phyloP scores from a whole-genome alignment of 2,888 invertebrate genomes.

The Lacanobia wlatinum region DNA sequence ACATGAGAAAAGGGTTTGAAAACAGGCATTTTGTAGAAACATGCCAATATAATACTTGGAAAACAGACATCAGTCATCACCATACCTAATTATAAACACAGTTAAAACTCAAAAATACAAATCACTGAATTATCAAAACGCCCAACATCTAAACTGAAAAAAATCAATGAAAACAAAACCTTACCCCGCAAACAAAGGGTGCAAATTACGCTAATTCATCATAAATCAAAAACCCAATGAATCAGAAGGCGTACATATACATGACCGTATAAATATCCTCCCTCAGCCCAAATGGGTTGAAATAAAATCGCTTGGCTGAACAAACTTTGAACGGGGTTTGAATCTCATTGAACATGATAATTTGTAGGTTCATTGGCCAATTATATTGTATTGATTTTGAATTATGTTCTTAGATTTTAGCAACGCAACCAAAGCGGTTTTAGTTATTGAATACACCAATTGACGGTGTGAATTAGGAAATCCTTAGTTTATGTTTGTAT shows the following conservation, averaged over 20 bases:
- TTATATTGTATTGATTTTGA: constrained; percentile 2
- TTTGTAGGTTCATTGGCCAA: constrained; percentile 46
- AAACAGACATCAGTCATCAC: not conserved
- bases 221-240: constrained; percentile 38
- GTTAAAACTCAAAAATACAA: not conserved
- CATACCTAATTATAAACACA: not conserved
- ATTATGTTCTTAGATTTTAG: not conserved
- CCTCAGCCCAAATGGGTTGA: constrained; percentile 45
- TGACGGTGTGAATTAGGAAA: too few relatives aligned
- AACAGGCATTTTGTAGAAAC: not conserved
- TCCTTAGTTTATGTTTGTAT: too few relatives aligned
- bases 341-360: constrained; percentile 23
- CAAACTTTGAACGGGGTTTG: constrained; percentile 26
- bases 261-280: constrained; percentile 36
- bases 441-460: too few relatives aligned
- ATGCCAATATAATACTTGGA: not conserved
- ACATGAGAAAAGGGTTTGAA: too few relatives aligned
- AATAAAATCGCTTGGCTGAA: constrained; percentile 47
- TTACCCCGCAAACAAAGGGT: not conserved
- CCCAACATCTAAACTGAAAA: too few relatives aligned
- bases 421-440: not conserved
- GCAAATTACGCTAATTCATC: not conserved
- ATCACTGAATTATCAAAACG: constrained; percentile 16
- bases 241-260: constrained; percentile 37
- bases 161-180: constrained; percentile 21